Evolutionary conservation across 1,140 invertebrate species (phyloP).

Genomic region (Coelopa frigida): DNA sequence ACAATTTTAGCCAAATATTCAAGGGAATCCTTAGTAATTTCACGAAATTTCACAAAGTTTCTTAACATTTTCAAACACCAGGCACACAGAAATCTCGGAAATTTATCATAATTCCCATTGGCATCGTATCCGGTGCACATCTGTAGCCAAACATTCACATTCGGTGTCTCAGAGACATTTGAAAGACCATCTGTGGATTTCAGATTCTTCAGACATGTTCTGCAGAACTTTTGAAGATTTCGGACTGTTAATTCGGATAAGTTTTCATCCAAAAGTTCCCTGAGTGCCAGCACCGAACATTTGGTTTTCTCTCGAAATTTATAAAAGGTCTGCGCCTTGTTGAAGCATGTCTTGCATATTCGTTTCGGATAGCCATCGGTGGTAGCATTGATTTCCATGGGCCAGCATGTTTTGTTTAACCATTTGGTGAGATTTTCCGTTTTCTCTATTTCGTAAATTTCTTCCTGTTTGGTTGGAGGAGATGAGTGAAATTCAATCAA

Average conservation of each 20-base stretch:
- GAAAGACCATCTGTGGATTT: background rate
- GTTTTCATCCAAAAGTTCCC: background rate
- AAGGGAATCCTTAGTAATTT: background rate
- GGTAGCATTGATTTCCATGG: background rate
- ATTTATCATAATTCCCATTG: background rate
- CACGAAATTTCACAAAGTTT: slow-evolving; percentile 3
- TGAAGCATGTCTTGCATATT: background rate
- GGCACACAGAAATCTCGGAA: background rate
- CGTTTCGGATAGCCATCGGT: background rate
- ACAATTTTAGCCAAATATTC: slow-evolving; percentile 1
- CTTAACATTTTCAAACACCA: background rate
- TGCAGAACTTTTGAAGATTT: background rate
- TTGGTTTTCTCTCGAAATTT: background rate
- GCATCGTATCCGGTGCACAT: background rate
- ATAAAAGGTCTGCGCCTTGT: background rate
- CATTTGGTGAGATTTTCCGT: background rate
- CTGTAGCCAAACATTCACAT: background rate
- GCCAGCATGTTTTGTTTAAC: background rate
- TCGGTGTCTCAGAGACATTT: background rate
- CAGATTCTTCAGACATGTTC: slow-evolving; percentile 1
- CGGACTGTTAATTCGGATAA: background rate
- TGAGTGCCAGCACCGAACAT: background rate
- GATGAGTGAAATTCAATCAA: background rate
- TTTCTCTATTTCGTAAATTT: background rate
- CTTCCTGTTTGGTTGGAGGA: background rate